phyloP scores from a whole-genome alignment of 1,140 invertebrate genomes.

The Chrysomallon squamiferum region DNA sequence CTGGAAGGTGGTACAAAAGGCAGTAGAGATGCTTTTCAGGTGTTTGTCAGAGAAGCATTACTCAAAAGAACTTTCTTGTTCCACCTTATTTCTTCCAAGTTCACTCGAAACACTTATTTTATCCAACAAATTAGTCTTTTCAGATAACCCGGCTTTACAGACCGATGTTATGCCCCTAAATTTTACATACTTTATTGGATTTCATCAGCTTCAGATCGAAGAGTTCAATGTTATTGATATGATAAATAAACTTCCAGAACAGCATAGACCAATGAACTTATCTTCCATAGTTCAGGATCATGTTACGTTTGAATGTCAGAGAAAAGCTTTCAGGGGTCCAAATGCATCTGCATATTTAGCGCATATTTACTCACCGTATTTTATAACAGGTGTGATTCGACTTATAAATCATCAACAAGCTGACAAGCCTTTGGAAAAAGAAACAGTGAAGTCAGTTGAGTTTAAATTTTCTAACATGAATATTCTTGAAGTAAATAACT shows the following conservation, averaged over 20 bases:
- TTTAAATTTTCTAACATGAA: background rate
- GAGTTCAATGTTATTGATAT: background rate
- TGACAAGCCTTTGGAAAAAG: background rate
- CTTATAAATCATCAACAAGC: background rate
- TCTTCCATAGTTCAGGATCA: background rate
- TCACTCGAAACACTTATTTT: background rate
- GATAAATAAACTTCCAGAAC: background rate
- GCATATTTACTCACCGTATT: background rate
- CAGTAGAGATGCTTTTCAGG: background rate
- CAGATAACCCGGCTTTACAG: background rate
- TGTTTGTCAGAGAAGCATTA: slow-evolving; percentile 1
- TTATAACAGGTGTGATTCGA: background rate
- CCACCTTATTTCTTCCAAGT: background rate
- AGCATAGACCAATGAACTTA: background rate
- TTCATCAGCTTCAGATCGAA: background rate
- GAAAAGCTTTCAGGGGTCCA: background rate
- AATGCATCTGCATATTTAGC: background rate
- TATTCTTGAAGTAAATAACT: background rate
- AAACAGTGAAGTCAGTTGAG: background rate
- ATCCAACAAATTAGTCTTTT: background rate
- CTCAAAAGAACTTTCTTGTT: background rate
- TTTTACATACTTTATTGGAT: background rate
- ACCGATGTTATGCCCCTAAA: background rate
- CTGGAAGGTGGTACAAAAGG: background rate
- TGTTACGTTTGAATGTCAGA: background rate